Evolutionary conservation across 2,113 vertebrate genomes (phyloP).

Genomic region (Paraplagusia blochii): DNA sequence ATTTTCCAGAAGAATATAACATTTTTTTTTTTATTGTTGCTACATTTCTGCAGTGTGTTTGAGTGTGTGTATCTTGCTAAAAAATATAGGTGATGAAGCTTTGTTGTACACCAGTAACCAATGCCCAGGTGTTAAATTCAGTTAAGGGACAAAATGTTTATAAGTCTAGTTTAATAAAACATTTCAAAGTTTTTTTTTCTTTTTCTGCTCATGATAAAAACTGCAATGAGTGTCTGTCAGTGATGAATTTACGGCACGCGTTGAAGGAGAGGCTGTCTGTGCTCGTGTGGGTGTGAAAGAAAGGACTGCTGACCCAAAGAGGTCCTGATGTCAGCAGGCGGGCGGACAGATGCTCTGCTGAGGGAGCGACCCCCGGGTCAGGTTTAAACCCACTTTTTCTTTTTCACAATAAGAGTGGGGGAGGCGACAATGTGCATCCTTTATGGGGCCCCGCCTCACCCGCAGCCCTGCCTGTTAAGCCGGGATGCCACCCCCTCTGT

Average conservation of each 20-base stretch:
- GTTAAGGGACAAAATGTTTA: no score
- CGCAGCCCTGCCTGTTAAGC: constrained; percentile 28
- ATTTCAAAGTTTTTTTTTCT: not conserved
- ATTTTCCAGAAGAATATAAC: no score
- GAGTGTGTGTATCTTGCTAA: no score
- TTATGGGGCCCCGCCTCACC: constrained; percentile 13
- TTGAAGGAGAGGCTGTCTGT: constrained; percentile 24
- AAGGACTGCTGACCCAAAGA: constrained; percentile 54
- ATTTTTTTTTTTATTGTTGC: no score
- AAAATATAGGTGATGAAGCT: no score
- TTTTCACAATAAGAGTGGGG: constrained; percentile 55
- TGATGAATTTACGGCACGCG: constrained; percentile 69
- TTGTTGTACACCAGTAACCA: no score
- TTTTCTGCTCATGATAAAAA: constrained; percentile 1
- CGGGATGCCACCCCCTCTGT: constrained; percentile 13
- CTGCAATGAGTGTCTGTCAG: constrained; percentile 38
- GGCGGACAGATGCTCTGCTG: constrained; percentile 74
- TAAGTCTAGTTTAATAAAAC: not conserved
- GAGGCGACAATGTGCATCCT: constrained; percentile 23
- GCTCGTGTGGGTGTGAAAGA: constrained; percentile 12
- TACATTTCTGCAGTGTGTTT: no score
- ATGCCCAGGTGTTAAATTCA: no score
- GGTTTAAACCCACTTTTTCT: constrained; percentile 55
- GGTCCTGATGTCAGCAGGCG: constrained; percentile 59
- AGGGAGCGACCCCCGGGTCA: constrained; percentile 56